These are phyloP conservation scores for Plutella xylostella DNA, from an alignment of 2,888 invertebrate genomes.

Conservation along the genomic window DNA sequence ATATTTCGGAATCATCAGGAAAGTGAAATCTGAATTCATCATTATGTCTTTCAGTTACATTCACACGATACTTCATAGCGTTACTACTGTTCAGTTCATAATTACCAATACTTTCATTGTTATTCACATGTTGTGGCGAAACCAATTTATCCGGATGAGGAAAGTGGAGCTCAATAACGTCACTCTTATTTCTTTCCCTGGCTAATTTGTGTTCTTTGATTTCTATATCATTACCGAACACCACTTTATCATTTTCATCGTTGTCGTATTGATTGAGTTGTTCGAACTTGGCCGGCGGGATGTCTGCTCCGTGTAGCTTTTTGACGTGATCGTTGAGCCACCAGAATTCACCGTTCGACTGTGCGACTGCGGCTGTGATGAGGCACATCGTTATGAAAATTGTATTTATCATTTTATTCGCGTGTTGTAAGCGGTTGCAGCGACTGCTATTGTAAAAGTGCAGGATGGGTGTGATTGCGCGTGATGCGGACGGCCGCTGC, in stretches of 20 bases:
- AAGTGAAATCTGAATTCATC: conserved; percentile 35
- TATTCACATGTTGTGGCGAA: neutral
- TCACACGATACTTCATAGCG: too few species aligned
- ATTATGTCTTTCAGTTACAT: conserved; percentile 11
- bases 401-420: too few species aligned
- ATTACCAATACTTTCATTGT: too few species aligned
- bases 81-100: too few species aligned
- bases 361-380: conserved; percentile 29
- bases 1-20: conserved; percentile 21
- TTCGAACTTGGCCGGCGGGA: conserved; percentile 37
- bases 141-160: neutral
- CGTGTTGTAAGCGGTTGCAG: neutral
- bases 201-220: neutral
- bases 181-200: neutral
- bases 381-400: conserved; percentile 20
- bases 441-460: neutral
- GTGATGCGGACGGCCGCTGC: conserved; percentile 5
- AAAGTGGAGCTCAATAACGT: neutral
- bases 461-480: conserved; percentile 20
- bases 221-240: conserved; percentile 32
- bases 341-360: conserved; percentile 55
- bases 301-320: conserved; percentile 27
- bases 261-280: conserved; percentile 40
- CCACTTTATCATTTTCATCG: conserved; percentile 44
- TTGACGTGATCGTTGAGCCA: conserved; percentile 46